A percentile compares a stretch with the other conserved stretches of the same genome.
Evolutionary conservation across 2,797 vertebrate genomes (phyloP).

Genomic region (Phoxinus dragarum): DNA sequence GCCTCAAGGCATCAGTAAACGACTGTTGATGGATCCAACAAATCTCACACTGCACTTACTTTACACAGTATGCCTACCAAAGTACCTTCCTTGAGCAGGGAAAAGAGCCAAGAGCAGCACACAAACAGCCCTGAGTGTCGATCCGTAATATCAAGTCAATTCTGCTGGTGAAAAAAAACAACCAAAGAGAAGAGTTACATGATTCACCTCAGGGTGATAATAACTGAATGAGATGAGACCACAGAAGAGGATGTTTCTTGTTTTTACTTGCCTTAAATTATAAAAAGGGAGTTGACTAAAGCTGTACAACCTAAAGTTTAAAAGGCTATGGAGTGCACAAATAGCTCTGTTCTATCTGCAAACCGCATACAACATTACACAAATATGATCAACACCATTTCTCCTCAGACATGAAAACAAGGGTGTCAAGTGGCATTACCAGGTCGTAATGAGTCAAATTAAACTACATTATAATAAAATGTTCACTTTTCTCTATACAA

Average conservation of each 20-base stretch:
- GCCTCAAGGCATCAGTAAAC: conserved; percentile 77
- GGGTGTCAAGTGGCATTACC: neutral
- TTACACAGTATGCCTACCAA: conserved; percentile 27
- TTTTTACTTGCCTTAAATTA: conserved; percentile 44
- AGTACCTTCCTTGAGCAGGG: conserved; percentile 17
- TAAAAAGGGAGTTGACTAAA: conserved; percentile 27
- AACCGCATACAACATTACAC: neutral
- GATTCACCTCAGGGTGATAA: conserved; percentile 38
- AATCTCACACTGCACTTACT: conserved; percentile 26
- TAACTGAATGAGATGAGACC: conserved; percentile 39
- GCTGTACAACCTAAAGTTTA: conserved; percentile 10
- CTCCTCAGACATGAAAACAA: neutral
- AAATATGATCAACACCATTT: neutral
- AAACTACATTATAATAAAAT: neutral
- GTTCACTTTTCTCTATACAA: neutral
- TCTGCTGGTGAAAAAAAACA: conserved; percentile 31
- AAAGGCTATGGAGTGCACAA: conserved; percentile 16
- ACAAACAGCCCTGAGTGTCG: conserved; percentile 4
- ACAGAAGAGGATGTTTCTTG: conserved; percentile 45
- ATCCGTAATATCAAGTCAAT: conserved; percentile 24
- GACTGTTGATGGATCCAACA: conserved; percentile 68
- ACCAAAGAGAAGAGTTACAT: conserved; percentile 22
- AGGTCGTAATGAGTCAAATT: conserved; percentile 8
- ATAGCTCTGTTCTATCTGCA: conserved; percentile 9
- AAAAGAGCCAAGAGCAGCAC: conserved; percentile 17